These are phyloP conservation scores for Sebastes vulpes DNA, from an alignment of 2,797 vertebrate species.

Conservation along the genomic window DNA sequence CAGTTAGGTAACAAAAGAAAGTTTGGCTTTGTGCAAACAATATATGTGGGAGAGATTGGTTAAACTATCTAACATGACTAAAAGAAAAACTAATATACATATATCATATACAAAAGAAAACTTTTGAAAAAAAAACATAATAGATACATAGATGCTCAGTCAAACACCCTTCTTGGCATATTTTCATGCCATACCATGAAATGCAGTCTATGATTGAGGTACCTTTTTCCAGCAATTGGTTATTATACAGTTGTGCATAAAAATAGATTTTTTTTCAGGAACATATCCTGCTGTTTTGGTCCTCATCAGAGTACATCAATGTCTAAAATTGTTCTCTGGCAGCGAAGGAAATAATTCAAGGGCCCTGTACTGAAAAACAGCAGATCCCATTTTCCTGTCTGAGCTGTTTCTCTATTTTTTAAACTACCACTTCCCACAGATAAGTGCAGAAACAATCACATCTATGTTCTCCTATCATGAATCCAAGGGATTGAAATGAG, in stretches of 20 bases:
- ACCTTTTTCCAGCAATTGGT: not conserved
- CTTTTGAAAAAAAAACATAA: not conserved
- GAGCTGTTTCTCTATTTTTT: not conserved
- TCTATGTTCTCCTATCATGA: not conserved
- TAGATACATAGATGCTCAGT: not conserved
- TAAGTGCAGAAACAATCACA: not conserved
- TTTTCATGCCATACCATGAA: not conserved
- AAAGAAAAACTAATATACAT: not conserved
- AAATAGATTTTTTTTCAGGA: not conserved
- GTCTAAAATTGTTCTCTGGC: not conserved
- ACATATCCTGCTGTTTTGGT: not conserved
- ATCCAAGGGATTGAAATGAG: not conserved
- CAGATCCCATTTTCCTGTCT: conserved; percentile 1
- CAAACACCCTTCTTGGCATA: not conserved
- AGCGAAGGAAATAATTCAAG: not conserved
- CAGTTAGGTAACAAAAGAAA: no score
- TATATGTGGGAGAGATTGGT: no score
- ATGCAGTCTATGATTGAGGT: not conserved
- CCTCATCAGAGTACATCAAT: conserved; percentile 9
- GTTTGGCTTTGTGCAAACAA: no score
- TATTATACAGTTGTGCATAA: not conserved
- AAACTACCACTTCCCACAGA: not conserved
- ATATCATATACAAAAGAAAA: not conserved
- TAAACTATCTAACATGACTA: not conserved
- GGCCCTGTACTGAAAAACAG: conserved; percentile 6